Conservation (phyloP, 2,888 invertebrate species). For the Eurois occulta region DNA sequence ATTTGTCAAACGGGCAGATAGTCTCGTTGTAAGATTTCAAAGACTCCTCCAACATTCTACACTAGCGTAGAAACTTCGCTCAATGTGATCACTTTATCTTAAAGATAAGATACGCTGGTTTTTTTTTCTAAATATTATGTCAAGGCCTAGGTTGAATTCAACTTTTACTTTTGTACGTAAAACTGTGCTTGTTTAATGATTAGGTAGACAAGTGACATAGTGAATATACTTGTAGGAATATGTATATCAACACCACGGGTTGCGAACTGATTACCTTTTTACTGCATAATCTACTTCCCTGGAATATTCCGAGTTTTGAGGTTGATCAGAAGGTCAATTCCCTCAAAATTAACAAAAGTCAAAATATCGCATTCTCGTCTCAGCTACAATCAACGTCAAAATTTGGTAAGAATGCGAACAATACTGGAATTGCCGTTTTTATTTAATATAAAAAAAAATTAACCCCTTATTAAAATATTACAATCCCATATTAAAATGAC, state of each 20-base stretch:
- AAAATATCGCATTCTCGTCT: background rate
- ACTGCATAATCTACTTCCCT: background rate
- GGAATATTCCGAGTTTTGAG: background rate
- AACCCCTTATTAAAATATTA: background rate
- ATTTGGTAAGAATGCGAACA: background rate
- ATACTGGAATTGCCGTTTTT: background rate
- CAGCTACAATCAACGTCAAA: background rate
- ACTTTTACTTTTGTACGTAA: conserved; percentile 44
- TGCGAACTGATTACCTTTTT: background rate
- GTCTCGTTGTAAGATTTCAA: conserved; percentile 7
- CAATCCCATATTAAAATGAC: conserved; percentile 17
- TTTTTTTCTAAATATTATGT: conserved; percentile 51
- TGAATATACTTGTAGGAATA: background rate
- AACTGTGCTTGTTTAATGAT: conserved; percentile 4
- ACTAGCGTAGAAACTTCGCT: conserved; percentile 4
- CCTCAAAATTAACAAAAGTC: background rate
- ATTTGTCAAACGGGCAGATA: conserved; percentile 13
- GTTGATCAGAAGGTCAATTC: background rate
- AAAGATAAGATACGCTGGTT: conserved; percentile 39
- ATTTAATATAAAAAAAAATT: background rate
- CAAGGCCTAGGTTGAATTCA: conserved; percentile 52
- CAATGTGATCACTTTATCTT: conserved; percentile 31
- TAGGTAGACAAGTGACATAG: background rate
- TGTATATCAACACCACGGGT: background rate
- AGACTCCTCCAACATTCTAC: background rate